Base-by-base conservation (phyloP, 30 jellyfish, hydroid and myxozoan genomes). In the Pelagia noctiluca region DNA sequence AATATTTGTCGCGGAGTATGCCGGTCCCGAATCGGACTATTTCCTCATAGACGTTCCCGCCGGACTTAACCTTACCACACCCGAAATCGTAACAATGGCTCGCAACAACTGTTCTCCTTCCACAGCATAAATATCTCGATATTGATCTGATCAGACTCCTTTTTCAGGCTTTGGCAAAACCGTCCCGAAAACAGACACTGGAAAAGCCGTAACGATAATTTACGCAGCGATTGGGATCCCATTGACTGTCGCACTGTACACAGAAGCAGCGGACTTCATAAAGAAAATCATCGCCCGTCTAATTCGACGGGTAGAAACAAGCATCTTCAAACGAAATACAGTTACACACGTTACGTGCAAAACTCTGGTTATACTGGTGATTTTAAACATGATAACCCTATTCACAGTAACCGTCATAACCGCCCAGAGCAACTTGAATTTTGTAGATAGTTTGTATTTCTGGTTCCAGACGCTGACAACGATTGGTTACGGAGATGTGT, bases 391-490 rank as follows among this genome's bases (percentile, higher is more conserved):
- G 31, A 49, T 34, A 18, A 42, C 1, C 48, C 57, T 81, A 62
- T 48, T 52, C 57, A 0, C 68, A 16, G 63, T 81, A 3, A 54
- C 82, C 3, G 48, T 0, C 38, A 5, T 66, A 47, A 81, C 50
- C 62, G 68, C 91, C 23, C 49, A 21, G 13, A 33, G 91, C 70
- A 54, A 50, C 71, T 33, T 81, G 68, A 18, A 77, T 0, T 18
- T 54, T 48, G 54, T 81, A 0, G 91, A 81, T 66, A 81, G 91
- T 70, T 13, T 61, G 1, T 81, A 81, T 48, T 81, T 25, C 50
- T 81, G 91, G 91, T 81, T 81, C 69, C 91, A 81, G 84, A 81
- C 91, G 35, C 77, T 81, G 35, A 81, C 91, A 2, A 81, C 91
- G 42, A 81, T 81, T 29, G 91, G 91, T 7, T 81, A 81, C 69